These are phyloP conservation scores for Macrobrachium nipponense DNA, from an alignment of 1,140 invertebrate species.

Conservation along the genomic window DNA sequence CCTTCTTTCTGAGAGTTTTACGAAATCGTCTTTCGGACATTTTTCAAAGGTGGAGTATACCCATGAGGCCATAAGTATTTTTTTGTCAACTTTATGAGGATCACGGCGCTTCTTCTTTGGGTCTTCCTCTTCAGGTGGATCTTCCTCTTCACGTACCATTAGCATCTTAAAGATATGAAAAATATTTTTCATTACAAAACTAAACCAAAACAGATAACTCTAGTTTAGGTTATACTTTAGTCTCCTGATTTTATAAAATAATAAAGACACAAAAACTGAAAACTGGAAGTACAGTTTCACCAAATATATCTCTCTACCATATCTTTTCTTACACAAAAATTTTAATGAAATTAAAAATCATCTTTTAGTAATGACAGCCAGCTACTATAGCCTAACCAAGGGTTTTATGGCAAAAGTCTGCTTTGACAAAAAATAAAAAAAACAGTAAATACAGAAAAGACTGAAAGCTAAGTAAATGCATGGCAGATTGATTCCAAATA, in stretches of 20 bases:
- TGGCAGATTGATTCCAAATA: too few species aligned
- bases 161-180: slow-evolving; percentile 72
- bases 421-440: too few species aligned
- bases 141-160: slow-evolving; percentile 71
- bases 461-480: too few species aligned
- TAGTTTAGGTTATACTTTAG: neutral
- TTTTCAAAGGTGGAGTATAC: slow-evolving; percentile 93
- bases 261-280: neutral
- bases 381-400: too few species aligned
- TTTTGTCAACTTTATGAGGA: slow-evolving; percentile 91
- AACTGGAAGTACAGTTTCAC: too few species aligned
- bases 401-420: too few species aligned
- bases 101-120: slow-evolving; percentile 90
- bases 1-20: slow-evolving; percentile 95
- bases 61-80: slow-evolving; percentile 95
- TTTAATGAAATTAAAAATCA: too few species aligned
- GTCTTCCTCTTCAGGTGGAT: slow-evolving; percentile 83
- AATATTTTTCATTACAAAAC: neutral
- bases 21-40: slow-evolving; percentile 93
- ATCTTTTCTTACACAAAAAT: too few species aligned
- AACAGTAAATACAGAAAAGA: too few species aligned
- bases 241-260: too few species aligned
- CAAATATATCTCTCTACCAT: too few species aligned
- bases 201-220: slow-evolving; percentile 4
- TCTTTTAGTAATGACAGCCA: too few species aligned